Percentiles rank a stretch among this genome's conserved stretches.
These are phyloP conservation scores for Sarcophaga peregrina DNA, from an alignment of 1,140 invertebrate genomes.

Conservation along the genomic window DNA sequence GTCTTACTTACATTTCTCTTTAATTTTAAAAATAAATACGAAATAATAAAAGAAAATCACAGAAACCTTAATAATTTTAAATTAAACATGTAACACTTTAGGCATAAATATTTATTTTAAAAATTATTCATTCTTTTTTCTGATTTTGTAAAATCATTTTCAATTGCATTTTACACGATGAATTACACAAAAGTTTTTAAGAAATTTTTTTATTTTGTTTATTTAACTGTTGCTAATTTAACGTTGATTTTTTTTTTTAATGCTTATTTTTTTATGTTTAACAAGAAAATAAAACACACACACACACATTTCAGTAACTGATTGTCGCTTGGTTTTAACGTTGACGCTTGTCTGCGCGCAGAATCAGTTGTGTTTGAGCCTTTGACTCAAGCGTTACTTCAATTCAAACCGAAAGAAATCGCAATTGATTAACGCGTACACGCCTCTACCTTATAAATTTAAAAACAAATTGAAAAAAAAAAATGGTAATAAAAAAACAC, in stretches of 20 bases:
- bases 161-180: too few relatives aligned
- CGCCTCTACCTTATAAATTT: not conserved
- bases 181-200: too few relatives aligned
- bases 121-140: too few relatives aligned
- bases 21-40: too few relatives aligned
- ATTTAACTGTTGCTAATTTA: too few relatives aligned
- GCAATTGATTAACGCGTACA: not conserved
- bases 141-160: too few relatives aligned
- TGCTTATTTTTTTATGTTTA: not conserved
- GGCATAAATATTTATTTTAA: too few relatives aligned
- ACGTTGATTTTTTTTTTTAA: not conserved
- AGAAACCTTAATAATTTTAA: too few relatives aligned
- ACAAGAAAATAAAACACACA: not conserved
- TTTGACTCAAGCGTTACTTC: not conserved
- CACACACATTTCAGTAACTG: not conserved
- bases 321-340: not conserved
- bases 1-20: too few relatives aligned
- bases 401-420: not conserved
- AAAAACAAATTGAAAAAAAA: not conserved
- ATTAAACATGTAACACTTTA: too few relatives aligned
- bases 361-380: conserved; percentile 13
- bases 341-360: not conserved
- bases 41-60: too few relatives aligned
- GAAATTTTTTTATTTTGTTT: too few relatives aligned
- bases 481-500: not conserved